phyloP scores from a whole-genome alignment of 2,797 vertebrate species.

The Malacoctenus gilli region DNA sequence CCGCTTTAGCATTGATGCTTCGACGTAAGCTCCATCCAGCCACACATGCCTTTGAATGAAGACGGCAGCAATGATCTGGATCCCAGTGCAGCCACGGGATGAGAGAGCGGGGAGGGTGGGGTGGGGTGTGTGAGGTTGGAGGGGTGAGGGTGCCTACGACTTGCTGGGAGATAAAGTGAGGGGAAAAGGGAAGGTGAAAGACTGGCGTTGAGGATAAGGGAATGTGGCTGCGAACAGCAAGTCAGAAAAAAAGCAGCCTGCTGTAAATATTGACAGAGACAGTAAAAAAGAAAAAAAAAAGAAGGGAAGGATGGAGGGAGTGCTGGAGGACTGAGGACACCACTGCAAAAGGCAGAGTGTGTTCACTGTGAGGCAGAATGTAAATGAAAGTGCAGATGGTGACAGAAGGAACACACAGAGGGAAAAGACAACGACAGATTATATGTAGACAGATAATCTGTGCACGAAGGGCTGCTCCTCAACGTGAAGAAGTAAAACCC shows the following conservation, averaged over 20 bases:
- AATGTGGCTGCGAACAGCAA: conserved; percentile 1
- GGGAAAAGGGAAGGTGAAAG: conserved; percentile 6
- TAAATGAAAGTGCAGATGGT: conserved; percentile 2
- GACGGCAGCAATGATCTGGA: conserved; percentile 36
- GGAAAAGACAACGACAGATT: not conserved
- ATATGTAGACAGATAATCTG: not conserved
- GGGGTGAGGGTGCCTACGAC: not conserved
- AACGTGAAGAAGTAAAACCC: not conserved
- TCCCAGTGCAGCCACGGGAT: conserved; percentile 24
- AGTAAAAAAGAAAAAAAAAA: not conserved
- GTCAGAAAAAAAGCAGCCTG: not conserved
- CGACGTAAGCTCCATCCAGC: conserved; percentile 12
- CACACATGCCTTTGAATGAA: conserved; percentile 21
- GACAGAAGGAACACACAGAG: not conserved
- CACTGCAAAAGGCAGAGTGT: not conserved
- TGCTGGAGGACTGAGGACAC: not conserved
- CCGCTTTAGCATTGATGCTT: conserved; percentile 1
- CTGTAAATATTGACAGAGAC: conserved; percentile 7
- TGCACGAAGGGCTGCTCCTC: not conserved
- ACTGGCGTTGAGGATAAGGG: not conserved
- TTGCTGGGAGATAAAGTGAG: conserved; percentile 12
- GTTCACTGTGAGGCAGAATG: not conserved
- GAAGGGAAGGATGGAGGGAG: not conserved
- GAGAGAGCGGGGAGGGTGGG: not conserved
- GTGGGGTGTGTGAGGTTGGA: not conserved